Conservation (phyloP, 2,797 vertebrate species). For the Caiman crocodilus region DNA sequence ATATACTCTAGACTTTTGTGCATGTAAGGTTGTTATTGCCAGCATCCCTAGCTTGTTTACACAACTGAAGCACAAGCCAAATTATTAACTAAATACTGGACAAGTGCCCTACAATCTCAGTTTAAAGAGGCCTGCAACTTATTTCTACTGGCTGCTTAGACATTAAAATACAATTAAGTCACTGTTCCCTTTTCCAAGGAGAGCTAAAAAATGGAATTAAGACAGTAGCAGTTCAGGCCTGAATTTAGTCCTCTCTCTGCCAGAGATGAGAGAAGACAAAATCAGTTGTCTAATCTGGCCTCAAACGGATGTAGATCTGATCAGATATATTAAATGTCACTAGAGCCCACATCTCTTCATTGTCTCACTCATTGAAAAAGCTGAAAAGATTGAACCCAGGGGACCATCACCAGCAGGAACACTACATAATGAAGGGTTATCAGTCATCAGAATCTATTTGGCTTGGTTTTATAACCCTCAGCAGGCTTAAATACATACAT, state of each 20-base stretch:
- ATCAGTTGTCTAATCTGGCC: neutral
- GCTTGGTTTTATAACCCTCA: neutral
- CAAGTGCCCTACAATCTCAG: neutral
- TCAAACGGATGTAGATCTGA: neutral
- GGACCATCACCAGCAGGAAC: neutral
- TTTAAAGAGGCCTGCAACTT: neutral
- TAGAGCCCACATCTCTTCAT: neutral
- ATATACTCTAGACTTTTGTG: neutral
- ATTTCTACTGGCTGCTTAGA: neutral
- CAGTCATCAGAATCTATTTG: neutral
- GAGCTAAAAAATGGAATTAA: conserved; percentile 16
- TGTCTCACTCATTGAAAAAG: neutral
- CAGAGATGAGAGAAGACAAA: neutral
- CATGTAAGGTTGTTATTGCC: neutral
- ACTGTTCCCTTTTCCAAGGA: conserved; percentile 19
- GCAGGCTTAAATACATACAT: no score
- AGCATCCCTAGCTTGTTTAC: neutral
- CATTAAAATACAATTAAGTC: neutral
- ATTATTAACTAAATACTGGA: neutral
- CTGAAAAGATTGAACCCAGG: neutral
- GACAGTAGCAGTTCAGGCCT: conserved; percentile 34
- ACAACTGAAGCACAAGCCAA: neutral
- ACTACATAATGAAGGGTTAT: neutral
- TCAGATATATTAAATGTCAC: neutral
- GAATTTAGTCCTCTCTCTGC: neutral